phyloP scores from a whole-genome alignment of 2,797 vertebrate genomes.

The Periparus ater region DNA sequence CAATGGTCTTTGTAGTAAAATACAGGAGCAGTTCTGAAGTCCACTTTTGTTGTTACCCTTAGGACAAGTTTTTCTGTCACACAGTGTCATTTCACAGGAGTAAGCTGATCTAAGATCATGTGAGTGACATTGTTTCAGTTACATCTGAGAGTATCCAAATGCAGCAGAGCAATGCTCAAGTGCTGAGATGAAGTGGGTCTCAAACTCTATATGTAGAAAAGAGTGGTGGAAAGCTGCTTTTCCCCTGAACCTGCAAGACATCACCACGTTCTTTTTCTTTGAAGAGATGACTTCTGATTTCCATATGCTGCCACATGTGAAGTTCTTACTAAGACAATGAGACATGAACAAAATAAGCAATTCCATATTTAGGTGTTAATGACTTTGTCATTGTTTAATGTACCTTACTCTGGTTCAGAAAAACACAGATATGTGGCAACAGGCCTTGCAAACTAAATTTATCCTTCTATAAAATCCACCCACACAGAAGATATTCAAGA shows the following conservation, averaged over 20 bases:
- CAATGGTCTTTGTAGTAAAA: not conserved
- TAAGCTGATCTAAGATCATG: not conserved
- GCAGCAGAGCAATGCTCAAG: not conserved
- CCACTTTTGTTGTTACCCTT: not conserved
- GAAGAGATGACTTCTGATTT: not conserved
- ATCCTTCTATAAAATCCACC: slow-evolving; percentile 3
- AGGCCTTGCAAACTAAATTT: slow-evolving; percentile 25
- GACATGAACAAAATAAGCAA: not conserved
- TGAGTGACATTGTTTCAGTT: not conserved
- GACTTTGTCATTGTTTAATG: slow-evolving; percentile 13
- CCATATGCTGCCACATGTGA: not conserved
- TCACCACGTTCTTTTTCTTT: not conserved
- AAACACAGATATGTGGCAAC: not conserved
- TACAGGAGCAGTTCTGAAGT: not conserved
- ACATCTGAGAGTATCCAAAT: not conserved
- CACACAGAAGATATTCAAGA: not conserved
- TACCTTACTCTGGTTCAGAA: slow-evolving; percentile 1
- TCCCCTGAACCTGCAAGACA: not conserved
- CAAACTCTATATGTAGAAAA: not conserved
- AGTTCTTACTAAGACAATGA: not conserved
- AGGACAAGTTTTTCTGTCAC: not conserved
- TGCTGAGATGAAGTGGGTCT: not conserved
- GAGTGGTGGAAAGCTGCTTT: not conserved
- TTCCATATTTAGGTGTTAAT: slow-evolving; percentile 4
- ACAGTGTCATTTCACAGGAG: not conserved